phyloP scores from a whole-genome alignment of 2,797 vertebrate species.

The Bothrops alternatus region DNA sequence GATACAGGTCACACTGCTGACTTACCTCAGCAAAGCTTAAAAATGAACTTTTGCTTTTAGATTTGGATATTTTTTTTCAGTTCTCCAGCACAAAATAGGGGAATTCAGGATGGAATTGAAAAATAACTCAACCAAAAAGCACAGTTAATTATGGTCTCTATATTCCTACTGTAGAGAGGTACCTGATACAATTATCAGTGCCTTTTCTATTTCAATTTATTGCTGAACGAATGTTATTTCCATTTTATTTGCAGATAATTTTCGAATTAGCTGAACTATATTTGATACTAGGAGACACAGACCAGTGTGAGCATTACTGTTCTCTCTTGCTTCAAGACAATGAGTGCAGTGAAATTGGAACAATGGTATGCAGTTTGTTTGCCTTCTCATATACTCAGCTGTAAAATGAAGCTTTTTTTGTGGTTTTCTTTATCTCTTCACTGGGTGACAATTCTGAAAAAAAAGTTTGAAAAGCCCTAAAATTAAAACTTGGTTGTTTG shows the following conservation, averaged over 20 bases:
- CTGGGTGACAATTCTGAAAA: background rate
- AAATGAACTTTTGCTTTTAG: background rate
- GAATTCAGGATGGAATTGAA: background rate
- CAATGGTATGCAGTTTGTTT: slow-evolving; percentile 59
- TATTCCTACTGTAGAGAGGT: background rate
- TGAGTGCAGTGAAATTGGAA: slow-evolving; percentile 52
- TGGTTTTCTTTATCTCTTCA: background rate
- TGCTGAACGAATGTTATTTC: background rate
- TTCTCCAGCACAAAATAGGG: background rate
- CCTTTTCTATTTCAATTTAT: background rate
- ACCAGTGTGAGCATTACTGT: slow-evolving; percentile 70
- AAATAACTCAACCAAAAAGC: background rate
- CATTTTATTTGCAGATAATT: slow-evolving; percentile 62
- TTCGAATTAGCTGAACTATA: slow-evolving; percentile 68
- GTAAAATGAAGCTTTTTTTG: background rate
- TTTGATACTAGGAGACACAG: slow-evolving; percentile 68
- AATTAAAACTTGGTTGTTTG: background rate
- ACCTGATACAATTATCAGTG: background rate
- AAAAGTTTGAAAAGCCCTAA: background rate
- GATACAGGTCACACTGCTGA: background rate
- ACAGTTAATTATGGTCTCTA: background rate
- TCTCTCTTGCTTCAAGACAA: slow-evolving; percentile 59
- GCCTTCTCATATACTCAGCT: background rate
- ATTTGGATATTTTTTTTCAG: background rate
- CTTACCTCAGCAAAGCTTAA: background rate